These are phyloP conservation scores for Spialia ferax DNA, from an alignment of 2,888 invertebrate species.

Conservation along the genomic window DNA sequence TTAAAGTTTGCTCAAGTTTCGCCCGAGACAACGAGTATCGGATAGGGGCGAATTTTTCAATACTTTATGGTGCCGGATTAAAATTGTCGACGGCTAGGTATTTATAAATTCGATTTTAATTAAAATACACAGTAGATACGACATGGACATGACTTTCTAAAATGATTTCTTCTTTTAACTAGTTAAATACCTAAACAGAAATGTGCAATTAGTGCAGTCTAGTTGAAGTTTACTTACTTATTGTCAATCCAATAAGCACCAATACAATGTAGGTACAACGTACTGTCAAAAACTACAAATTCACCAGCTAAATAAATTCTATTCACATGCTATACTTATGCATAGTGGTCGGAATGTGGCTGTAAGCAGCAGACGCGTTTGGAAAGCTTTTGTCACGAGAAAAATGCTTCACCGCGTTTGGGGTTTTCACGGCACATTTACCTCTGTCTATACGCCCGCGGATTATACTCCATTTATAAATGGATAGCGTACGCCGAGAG, in stretches of 20 bases:
- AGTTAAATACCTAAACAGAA: too few species aligned
- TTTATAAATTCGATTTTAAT: conserved; percentile 30
- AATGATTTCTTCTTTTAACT: too few species aligned
- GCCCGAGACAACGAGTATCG: conserved; percentile 52
- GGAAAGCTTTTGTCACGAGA: conserved; percentile 75
- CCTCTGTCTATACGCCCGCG: conserved; percentile 67
- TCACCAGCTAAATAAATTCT: not conserved
- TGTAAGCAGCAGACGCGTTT: conserved; percentile 62
- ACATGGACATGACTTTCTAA: too few species aligned
- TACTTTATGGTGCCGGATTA: conserved; percentile 33
- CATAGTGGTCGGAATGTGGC: conserved; percentile 44
- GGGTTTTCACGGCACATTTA: conserved; percentile 81
- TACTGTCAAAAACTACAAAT: not conserved
- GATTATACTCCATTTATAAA: conserved; percentile 80
- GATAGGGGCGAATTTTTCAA: conserved; percentile 45
- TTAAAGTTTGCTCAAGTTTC: conserved; percentile 79
- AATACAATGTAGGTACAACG: too few species aligned
- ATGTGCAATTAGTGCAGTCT: not conserved
- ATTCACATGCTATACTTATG: not conserved
- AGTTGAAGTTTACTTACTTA: too few species aligned
- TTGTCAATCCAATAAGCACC: not conserved
- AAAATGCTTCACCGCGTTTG: conserved; percentile 74
- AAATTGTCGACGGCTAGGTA: conserved; percentile 36
- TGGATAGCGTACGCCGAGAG: conserved; percentile 71
- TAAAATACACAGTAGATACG: conserved; percentile 24